These are phyloP conservation scores for Mycogona germanica DNA, from an alignment of 2,888 invertebrate species.

Conservation along the genomic window DNA sequence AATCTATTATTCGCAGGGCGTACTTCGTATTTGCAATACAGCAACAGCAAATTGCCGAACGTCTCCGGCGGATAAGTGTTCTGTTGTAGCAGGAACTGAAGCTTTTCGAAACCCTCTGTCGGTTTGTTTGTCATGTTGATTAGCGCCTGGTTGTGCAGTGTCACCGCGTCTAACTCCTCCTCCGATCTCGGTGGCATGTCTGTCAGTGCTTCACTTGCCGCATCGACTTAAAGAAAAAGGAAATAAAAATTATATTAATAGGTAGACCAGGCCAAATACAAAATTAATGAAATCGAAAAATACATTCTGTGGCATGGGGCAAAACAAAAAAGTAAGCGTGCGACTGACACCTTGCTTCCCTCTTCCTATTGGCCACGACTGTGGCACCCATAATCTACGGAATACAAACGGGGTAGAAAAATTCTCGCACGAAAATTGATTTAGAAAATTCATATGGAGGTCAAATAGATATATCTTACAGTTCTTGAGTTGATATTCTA, in stretches of 20 bases:
- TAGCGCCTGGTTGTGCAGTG: conserved; percentile 91
- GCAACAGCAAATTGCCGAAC: conserved; percentile 82
- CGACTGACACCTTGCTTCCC: too few relatives aligned
- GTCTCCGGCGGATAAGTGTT: conserved; percentile 97
- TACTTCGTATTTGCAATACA: conserved; percentile 89
- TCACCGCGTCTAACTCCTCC: conserved; percentile 94
- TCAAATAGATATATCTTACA: too few relatives aligned
- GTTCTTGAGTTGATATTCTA: conserved; percentile 87
- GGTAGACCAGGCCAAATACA: too few relatives aligned
- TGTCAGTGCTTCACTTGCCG: conserved; percentile 47
- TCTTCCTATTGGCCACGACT: too few relatives aligned
- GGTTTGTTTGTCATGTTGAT: conserved; percentile 78
- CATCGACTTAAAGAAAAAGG: conserved; percentile 53
- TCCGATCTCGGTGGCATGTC: conserved; percentile 63
- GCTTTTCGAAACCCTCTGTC: conserved; percentile 85
- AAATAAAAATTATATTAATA: too few relatives aligned
- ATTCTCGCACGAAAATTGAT: neutral
- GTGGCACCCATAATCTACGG: too few relatives aligned
- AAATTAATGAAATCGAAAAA: too few relatives aligned
- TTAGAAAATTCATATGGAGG: too few relatives aligned
- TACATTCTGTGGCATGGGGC: too few relatives aligned
- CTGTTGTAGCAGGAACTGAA: conserved; percentile 87
- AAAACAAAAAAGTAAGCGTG: too few relatives aligned
- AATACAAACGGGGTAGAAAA: neutral
- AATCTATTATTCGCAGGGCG: too few relatives aligned